Base-by-base conservation (phyloP, 1,140 invertebrate species). In the Pseudobourletiella spinata region DNA sequence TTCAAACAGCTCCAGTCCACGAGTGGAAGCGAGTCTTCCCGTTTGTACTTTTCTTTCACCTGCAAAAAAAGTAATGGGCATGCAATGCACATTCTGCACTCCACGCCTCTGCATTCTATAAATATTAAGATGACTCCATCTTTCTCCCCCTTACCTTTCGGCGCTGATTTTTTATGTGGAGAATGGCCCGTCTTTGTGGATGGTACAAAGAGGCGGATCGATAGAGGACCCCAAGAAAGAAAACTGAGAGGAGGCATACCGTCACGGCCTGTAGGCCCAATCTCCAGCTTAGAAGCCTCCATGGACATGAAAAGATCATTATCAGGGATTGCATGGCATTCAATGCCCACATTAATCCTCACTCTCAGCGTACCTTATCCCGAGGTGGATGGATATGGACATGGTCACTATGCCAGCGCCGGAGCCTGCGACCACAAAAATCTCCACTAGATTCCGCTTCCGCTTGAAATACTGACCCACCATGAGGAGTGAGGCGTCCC, bases 81-180 rank as follows among this genome's bases (percentile, higher is more conserved):
- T 48, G 8, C 18, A n/a, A 25, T 48, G 46, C 11, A 25, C 22
- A 48, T 25, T 18, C 22, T 48, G n/a, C 18, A 48, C 28, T 25
- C 22, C n/a, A 51, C 11, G n/a, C 18, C 3, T n/a, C 11, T 55
- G 16, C 30, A 26, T 54, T 55, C 15, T 35, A 11, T 11, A 55
- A 39, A 18, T 25, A n/a, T 39, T 55, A 4, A n/a, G 4, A 16
- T 32, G n/a, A 18, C 18, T 52, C 14, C 22, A 20, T 8, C 6
- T 46, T 48, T 48, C 8, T 48, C 22, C n/a, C n/a, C 11, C 6
- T 55, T 25, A 79, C 72, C 66, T 90, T 91, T 52, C 87, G 79
- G 71, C 91, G 89, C 75, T 93, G 89, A 73, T 89, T 91, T 74
- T 94, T 94, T 58, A 94, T 81, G 73, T 93, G 89, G 18, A 92